Conservation (phyloP, 1,140 invertebrate genomes). For the Habropoda laboriosa region DNA sequence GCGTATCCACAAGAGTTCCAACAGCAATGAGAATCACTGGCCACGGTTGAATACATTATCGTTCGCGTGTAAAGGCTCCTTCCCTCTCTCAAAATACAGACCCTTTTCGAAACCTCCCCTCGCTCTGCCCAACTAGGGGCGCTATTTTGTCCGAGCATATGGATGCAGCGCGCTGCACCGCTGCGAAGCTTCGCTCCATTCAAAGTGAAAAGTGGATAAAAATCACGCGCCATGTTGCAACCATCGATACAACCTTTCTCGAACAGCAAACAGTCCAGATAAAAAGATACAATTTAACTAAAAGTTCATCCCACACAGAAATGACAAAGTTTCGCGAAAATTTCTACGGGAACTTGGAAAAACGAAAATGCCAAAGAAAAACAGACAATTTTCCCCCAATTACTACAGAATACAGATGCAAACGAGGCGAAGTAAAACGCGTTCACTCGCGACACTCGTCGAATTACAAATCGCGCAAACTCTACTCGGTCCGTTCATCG, state of each 20-base stretch:
- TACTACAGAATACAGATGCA: too few species aligned
- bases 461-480: neutral
- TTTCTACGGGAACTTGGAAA: too few species aligned
- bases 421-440: too few species aligned
- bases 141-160: slow-evolving; percentile 5
- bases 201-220: neutral
- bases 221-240: neutral
- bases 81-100: slow-evolving; percentile 37
- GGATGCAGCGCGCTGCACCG: neutral
- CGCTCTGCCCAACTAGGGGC: neutral
- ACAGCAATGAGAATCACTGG: slow-evolving; percentile 51
- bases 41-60: slow-evolving; percentile 36
- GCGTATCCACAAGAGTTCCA: too few species aligned
- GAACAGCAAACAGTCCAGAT: too few species aligned
- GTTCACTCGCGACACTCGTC: neutral
- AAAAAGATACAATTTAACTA: neutral
- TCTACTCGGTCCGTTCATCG: neutral
- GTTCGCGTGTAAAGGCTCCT: slow-evolving; percentile 36
- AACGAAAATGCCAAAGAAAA: too few species aligned
- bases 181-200: neutral
- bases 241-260: too few species aligned
- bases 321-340: too few species aligned
- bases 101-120: slow-evolving; percentile 50
- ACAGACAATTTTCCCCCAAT: too few species aligned
- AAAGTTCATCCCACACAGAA: neutral